Base-by-base conservation (phyloP, 2,797 vertebrate genomes). In the Poeciliopsis turneri region DNA sequence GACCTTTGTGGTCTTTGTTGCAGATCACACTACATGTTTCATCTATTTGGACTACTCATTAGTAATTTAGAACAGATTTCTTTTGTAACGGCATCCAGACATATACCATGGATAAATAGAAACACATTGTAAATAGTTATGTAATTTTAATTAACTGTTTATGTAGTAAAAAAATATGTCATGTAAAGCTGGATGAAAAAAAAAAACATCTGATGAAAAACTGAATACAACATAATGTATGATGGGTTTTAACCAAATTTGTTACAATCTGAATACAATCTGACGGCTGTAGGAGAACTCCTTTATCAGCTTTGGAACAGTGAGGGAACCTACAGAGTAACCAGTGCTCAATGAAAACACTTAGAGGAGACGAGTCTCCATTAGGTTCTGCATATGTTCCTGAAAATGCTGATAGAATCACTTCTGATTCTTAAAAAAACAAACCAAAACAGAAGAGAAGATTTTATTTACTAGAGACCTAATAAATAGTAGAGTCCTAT, bases 1-100 rank as follows among this genome's bases (percentile, higher is more conserved):
- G 51, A 25, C 51, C 51, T 53, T 72, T 72, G 33, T 25, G 51
- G 83, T 55, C 64, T 80, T 55, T 30, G 71, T 76, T 71, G 73
- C 25, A 59, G 39, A n/a, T 59, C 47, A 43, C 8, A 46, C 43
- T 39, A 28, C 5, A 45, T 45, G 13, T 70, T 70, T 70, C 3
- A 16, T 69, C 12, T 28, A 68, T 70, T 70, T 45, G 11, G 39
- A 69, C 20, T 41, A 43, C 41, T 69, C 23, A 43, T 69, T 43
- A 6, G 36, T 43, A 43, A 69, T 43, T 68, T 41, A 41, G 5
- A 41, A 25, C 10, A 23, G 12, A 39, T 68, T 69, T 69, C 1
- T n/a, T 69, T 69, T 25, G 41, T 13, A 25, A 43, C 20, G 2
- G 36, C 23, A 39, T 11, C 20, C 12, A 4, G 66, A 68, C 39